phyloP scores from a whole-genome alignment of 2,888 invertebrate genomes.

The Agrypnus murinus region DNA sequence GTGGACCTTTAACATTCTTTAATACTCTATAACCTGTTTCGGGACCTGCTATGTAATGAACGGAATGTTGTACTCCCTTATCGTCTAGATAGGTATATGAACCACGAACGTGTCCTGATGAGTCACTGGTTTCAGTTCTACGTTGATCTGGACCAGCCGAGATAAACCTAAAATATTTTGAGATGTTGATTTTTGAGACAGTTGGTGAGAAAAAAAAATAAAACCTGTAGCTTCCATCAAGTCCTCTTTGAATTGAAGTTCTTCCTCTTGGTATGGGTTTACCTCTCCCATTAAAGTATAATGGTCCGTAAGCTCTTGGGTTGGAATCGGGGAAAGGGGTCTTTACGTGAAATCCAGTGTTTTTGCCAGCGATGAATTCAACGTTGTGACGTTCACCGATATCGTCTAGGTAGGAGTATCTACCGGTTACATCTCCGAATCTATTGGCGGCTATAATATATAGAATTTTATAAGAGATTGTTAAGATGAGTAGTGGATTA shows the following conservation, averaged over 20 bases:
- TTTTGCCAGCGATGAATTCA: constrained; percentile 83
- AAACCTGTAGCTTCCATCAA: constrained; percentile 83
- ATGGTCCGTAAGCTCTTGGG: constrained; percentile 76
- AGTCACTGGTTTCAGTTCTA: constrained; percentile 82
- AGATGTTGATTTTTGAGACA: not conserved
- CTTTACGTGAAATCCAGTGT: constrained; percentile 84
- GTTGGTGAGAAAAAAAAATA: not conserved
- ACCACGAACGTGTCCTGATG: constrained; percentile 82
- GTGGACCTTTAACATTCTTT: constrained; percentile 81
- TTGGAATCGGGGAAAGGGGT: constrained; percentile 81
- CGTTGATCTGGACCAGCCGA: constrained; percentile 86
- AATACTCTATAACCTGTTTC: constrained; percentile 85
- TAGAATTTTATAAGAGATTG: not conserved
- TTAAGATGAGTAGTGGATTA: too few relatives aligned
- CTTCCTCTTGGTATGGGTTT: constrained; percentile 80
- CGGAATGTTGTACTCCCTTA: constrained; percentile 84
- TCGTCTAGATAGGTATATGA: constrained; percentile 87
- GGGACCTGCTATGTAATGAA: constrained; percentile 86
- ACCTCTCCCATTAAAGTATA: constrained; percentile 79
- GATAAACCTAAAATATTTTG: constrained; percentile 74
- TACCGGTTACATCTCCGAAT: constrained; percentile 72
- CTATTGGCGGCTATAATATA: constrained; percentile 65
- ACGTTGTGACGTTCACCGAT: constrained; percentile 85
- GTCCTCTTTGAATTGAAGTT: constrained; percentile 81
- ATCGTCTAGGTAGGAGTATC: constrained; percentile 84